These are phyloP conservation scores for Tauraco hartlaubi DNA, from an alignment of 2,797 vertebrate species.

Conservation along the genomic window DNA sequence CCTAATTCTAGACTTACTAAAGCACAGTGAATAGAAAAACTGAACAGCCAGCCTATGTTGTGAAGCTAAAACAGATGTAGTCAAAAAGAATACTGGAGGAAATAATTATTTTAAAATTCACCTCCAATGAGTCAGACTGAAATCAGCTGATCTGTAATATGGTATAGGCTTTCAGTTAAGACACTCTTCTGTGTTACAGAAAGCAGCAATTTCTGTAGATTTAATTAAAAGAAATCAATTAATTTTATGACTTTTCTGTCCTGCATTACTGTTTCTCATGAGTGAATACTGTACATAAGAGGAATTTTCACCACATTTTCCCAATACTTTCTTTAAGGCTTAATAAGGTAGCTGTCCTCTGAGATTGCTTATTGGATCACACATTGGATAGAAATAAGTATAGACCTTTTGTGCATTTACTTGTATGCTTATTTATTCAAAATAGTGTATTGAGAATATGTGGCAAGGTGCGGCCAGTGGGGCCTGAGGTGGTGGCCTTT, in stretches of 20 bases:
- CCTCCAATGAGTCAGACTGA: background rate
- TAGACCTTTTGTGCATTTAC: background rate
- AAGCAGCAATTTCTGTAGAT: background rate
- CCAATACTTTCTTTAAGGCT: background rate
- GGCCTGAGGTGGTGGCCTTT: background rate
- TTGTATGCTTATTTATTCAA: background rate
- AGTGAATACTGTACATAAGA: background rate
- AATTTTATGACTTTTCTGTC: background rate
- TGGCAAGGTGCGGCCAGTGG: fast-evolving
- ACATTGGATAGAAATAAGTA: background rate
- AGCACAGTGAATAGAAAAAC: background rate
- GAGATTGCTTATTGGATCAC: background rate
- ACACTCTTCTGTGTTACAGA: background rate
- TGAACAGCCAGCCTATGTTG: background rate
- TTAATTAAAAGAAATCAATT: background rate
- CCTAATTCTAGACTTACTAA: background rate
- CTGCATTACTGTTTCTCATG: background rate
- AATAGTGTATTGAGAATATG: background rate
- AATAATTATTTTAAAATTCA: background rate
- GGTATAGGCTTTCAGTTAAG: background rate
- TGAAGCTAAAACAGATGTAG: background rate
- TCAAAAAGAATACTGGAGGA: background rate
- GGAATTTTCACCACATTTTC: background rate
- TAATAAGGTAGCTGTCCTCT: background rate
- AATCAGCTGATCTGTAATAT: background rate